Evolutionary conservation across 2,888 invertebrate genomes (phyloP).

Genomic region (Leptogaster cylindrica): DNA sequence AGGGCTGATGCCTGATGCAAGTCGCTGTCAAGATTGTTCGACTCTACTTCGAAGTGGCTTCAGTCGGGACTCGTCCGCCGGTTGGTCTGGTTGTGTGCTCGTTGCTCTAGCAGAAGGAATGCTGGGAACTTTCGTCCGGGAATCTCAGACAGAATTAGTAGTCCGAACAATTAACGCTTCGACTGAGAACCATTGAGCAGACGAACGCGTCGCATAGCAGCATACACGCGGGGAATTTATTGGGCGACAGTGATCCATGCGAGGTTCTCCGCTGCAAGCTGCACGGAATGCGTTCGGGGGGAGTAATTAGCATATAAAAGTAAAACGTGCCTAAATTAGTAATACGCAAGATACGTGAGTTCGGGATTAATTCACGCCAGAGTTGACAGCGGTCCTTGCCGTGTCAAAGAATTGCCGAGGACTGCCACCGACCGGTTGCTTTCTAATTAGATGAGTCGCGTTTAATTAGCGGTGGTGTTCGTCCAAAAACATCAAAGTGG

Average conservation of each 20-base stretch:
- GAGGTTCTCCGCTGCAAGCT: too few species aligned
- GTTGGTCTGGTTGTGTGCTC: background rate
- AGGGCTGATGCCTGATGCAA: slow-evolving; percentile 38
- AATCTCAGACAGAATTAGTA: background rate
- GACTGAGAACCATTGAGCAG: background rate
- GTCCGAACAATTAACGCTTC: background rate
- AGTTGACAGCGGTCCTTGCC: background rate
- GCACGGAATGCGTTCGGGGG: background rate
- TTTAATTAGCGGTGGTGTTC: slow-evolving; percentile 25
- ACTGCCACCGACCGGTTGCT: background rate
- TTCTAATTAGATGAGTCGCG: slow-evolving; percentile 16
- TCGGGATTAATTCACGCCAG: background rate
- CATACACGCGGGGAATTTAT: too few species aligned
- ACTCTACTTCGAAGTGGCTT: too few species aligned
- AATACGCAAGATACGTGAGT: background rate
- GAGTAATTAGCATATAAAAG: slow-evolving; percentile 29
- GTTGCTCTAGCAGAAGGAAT: background rate
- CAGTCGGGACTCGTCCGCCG: slow-evolving; percentile 34
- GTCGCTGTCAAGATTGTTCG: slow-evolving; percentile 23
- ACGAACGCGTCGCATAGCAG: background rate
- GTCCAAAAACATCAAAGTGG: background rate
- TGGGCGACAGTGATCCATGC: too few species aligned
- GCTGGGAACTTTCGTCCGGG: background rate
- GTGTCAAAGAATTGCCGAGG: background rate
- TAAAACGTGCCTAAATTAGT: slow-evolving; percentile 30